Conservation (phyloP, 2,888 invertebrate species). For the Coronaproctus castanopsis region DNA sequence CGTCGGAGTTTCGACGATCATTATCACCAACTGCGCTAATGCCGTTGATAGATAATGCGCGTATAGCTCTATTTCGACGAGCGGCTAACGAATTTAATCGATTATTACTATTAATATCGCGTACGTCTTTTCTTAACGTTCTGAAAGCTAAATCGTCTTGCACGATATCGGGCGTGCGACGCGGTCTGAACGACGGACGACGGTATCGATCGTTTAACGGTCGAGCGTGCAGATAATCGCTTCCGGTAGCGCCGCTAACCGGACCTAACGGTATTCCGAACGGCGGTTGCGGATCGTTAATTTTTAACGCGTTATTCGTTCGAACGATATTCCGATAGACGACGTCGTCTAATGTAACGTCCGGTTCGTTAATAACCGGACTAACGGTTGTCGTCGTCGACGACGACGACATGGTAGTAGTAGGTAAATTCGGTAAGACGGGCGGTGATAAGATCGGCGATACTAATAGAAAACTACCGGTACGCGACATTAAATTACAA, state of each 20-base stretch:
- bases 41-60: conserved; percentile 58
- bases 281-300: conserved; percentile 63
- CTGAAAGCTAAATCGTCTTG: conserved; percentile 74
- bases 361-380: conserved; percentile 38
- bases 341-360: conserved; percentile 64
- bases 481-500: conserved; percentile 25
- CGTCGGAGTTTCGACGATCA: not conserved
- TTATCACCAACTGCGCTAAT: not conserved
- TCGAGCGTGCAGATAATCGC: conserved; percentile 62
- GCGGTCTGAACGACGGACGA: conserved; percentile 40
- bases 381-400: conserved; percentile 1
- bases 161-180: conserved; percentile 57
- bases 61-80: conserved; percentile 56
- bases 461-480: conserved; percentile 43
- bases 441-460: conserved; percentile 38
- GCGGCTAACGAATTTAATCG: not conserved
- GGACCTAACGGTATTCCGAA: conserved; percentile 80
- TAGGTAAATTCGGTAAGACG: conserved; percentile 15
- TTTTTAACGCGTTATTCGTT: conserved; percentile 45
- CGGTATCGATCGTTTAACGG: conserved; percentile 29
- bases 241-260: conserved; percentile 54
- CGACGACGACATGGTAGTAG: conserved; percentile 6
- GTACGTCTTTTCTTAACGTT: conserved; percentile 52
- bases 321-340: conserved; percentile 59
- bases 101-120: too few relatives aligned